A percentile compares a stretch with the other conserved stretches of the same genome.
phyloP scores from a whole-genome alignment of 2,888 invertebrate genomes.

The Onchidella celtica region DNA sequence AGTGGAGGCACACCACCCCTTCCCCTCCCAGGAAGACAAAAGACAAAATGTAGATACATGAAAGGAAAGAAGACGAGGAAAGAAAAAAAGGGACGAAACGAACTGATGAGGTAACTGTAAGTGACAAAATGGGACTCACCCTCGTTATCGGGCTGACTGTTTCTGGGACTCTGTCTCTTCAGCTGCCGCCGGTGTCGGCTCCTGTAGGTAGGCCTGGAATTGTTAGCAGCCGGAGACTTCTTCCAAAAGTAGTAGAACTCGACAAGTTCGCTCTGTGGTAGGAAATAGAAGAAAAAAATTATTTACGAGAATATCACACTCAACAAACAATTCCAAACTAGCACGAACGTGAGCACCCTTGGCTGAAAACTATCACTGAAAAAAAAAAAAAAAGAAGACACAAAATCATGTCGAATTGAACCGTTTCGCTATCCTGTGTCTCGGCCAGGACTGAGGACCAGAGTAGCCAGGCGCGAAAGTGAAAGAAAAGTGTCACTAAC shows the following conservation, averaged over 20 bases:
- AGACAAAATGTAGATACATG: not conserved
- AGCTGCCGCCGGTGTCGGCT: conserved; percentile 83
- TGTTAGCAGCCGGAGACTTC: conserved; percentile 98
- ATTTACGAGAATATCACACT: not conserved
- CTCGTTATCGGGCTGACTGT: conserved; percentile 53
- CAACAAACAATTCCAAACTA: not conserved
- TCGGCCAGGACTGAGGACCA: too few relatives aligned
- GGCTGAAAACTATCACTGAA: not conserved
- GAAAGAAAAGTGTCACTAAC: too few relatives aligned
- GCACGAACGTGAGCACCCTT: not conserved
- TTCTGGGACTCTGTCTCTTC: conserved; percentile 66
- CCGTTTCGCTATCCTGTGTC: too few relatives aligned
- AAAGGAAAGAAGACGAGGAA: not conserved
- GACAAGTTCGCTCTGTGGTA: conserved; percentile 91
- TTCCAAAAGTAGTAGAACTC: conserved; percentile 99
- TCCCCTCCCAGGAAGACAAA: not conserved
- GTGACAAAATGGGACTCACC: conserved; percentile 19
- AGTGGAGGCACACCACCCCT: not conserved
- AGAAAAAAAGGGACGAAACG: not conserved
- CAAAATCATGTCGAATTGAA: not conserved
- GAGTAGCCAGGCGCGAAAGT: too few relatives aligned
- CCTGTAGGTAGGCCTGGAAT: conserved; percentile 91
- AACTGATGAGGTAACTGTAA: not conserved
- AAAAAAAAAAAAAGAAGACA: not conserved
- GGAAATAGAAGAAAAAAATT: conserved; percentile 32